Evolutionary conservation across 2,797 vertebrate genomes (phyloP), one percentile per base, ranked within the genome.

Genomic region (Pantherophis alleghaniensis): DNA sequence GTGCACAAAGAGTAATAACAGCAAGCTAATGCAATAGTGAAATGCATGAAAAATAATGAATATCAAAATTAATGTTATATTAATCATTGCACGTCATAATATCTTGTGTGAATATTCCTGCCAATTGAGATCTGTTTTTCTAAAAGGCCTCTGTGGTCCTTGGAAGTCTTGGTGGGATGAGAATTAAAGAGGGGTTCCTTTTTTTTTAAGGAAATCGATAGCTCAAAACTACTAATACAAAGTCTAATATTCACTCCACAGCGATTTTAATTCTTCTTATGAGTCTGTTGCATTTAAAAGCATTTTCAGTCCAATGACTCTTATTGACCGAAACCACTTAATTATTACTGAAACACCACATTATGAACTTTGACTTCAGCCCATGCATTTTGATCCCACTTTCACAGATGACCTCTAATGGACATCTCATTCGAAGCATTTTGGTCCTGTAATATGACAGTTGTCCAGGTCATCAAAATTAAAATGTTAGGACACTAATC

Each of bases 251-350:
- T 90, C 89, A 90, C 56, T 94, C 92, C 87, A 94, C 89, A 1
- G 0, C 22, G 87, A 95, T 94, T 95, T 92, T 95, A 69, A 57
- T 87, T 96, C 93, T 90, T 95, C 94, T 93, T 94, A 92, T 93
- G 94, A 95, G 90, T 59, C 79, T 95, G 93, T 86, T 95, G 92
- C 95, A 96, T 96, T 90, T 95, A 96, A 96, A 95, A 96, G 95
- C 91, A 88, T 96, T 96, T 97, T 96, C 96, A 97, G 94, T 95
- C 94, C 94, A 94, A 95, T 95, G 97, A 94, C 5, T 94, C 93
- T 97, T 97, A 97, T 97, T 97, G 98, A 98, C 97, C 94, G 96
- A 95, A 96, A 97, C 96, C 97, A 95, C 94, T 97, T 97, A 97
- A 97, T 98, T 97, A 97, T 96, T 96, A 93, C 97, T 97, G 97